phyloP scores from a whole-genome alignment of 2,797 vertebrate species.

The Avahi laniger region DNA sequence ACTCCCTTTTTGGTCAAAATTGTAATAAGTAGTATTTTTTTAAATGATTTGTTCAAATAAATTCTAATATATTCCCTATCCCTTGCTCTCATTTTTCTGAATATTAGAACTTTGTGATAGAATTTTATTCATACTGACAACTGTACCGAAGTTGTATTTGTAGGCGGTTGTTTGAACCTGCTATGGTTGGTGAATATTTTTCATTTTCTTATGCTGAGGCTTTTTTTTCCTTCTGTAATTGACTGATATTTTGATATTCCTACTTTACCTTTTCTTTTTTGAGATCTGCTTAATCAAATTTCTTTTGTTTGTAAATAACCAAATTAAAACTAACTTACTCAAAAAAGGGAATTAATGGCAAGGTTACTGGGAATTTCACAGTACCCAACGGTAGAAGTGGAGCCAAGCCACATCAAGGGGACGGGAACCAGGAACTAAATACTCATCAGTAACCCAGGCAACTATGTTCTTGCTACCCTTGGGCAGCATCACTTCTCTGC shows the following conservation, averaged over 20 bases:
- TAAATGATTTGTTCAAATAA: constrained; percentile 16
- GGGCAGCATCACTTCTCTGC: not conserved
- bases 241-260: constrained; percentile 42
- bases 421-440: not conserved
- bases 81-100: constrained; percentile 9
- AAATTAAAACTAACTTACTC: constrained; percentile 11
- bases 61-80: not conserved
- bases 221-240: not conserved
- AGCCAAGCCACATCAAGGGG: not conserved
- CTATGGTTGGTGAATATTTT: constrained; percentile 32
- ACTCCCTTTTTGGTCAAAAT: not conserved
- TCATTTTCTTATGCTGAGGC: constrained; percentile 29
- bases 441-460: not conserved
- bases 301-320: constrained; percentile 38
- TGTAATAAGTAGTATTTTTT: not conserved
- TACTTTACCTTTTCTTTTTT: constrained; percentile 21
- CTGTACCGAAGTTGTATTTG: not conserved
- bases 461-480: not conserved
- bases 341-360: not conserved
- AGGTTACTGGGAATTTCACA: constrained; percentile 28
- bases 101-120: constrained; percentile 25
- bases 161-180: constrained; percentile 39
- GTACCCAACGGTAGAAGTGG: not conserved
- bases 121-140: constrained; percentile 48
- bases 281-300: constrained; percentile 6